Evolutionary conservation across 23 tunicate genomes (phyloP), one percentile per base, ranked within the genome.

Genomic region (Trididemnum clinides): DNA sequence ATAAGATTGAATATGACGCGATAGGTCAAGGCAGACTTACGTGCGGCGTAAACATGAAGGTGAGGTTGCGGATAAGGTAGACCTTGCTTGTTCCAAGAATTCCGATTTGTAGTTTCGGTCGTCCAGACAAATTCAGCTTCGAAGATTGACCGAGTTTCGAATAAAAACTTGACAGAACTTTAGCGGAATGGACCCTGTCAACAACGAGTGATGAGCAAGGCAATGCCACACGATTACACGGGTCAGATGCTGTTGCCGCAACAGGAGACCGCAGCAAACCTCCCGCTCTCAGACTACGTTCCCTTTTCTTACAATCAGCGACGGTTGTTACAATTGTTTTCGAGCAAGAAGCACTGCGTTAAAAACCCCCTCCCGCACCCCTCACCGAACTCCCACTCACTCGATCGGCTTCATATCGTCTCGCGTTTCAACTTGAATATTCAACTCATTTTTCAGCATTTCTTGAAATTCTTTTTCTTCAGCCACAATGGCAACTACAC

Each of bases 51-150:
- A 96, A 90, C 4, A 84, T 59, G 51, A 87, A 90, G 0, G 78
- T 84, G 49, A 39, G 33, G 32, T 85, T 89, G 15, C 82, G 74
- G 36, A 96, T 80, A 15, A 54, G 51, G 66, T 96, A 96, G 21
- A 96, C 51, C 35, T 96, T 96, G 62, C 96, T 90, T 21, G 99
- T 96, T 37, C 93, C 90, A 2, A 96, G 69, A 1, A 96, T 86
- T 15, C 99, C 99, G 34, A 96, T 88, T 70, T 80, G 84, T 30
- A 76, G 84, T 18, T 29, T 81, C 12, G 99, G 99, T 18, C 96
- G 71, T 1, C 99, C 99, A 18, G 92, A 23, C 44, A 96, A 71
- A 18, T 84, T 62, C 72, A 96, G 64, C 50, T 90, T 91, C 23
- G 77, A 38, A 35, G 81, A 58, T 34, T 65, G 89, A 2, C 99